Conservation (phyloP, 2,797 vertebrate genomes). For the Trichosurus vulpecula region DNA sequence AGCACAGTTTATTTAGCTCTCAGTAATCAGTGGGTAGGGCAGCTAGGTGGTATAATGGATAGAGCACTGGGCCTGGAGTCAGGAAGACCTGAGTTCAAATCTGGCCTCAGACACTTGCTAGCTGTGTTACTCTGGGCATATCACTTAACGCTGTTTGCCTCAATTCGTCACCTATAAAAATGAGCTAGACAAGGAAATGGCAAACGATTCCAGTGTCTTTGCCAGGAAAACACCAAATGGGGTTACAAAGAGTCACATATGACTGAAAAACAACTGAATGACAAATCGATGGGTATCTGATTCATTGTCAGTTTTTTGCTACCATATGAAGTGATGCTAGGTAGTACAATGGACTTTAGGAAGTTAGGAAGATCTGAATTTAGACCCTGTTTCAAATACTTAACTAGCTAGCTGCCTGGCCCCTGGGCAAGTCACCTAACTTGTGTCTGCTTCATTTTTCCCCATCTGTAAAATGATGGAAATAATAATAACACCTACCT, state of each 20-base stretch:
- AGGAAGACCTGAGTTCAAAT: too few relatives aligned
- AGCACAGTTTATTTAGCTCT: not conserved
- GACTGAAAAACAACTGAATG: not conserved
- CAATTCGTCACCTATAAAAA: not conserved
- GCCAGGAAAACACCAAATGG: not conserved
- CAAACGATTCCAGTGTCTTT: not conserved
- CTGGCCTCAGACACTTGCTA: not conserved
- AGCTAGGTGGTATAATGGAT: too few relatives aligned
- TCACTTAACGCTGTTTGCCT: not conserved
- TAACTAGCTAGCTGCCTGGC: not conserved
- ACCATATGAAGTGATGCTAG: too few relatives aligned
- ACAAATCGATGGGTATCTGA: not conserved
- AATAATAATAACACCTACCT: not conserved
- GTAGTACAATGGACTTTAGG: too few relatives aligned
- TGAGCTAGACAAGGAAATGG: not conserved
- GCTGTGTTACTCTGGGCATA: not conserved
- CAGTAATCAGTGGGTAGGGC: not conserved
- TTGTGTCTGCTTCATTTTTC: not conserved
- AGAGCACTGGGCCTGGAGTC: too few relatives aligned
- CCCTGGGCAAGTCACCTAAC: not conserved
- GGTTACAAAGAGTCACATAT: not conserved
- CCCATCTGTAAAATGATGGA: not conserved
- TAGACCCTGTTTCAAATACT: not conserved
- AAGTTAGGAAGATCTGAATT: not conserved
- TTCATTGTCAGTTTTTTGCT: not conserved